Base-by-base conservation (phyloP, 2,113 vertebrate species). In the Festucalex cinctus region DNA sequence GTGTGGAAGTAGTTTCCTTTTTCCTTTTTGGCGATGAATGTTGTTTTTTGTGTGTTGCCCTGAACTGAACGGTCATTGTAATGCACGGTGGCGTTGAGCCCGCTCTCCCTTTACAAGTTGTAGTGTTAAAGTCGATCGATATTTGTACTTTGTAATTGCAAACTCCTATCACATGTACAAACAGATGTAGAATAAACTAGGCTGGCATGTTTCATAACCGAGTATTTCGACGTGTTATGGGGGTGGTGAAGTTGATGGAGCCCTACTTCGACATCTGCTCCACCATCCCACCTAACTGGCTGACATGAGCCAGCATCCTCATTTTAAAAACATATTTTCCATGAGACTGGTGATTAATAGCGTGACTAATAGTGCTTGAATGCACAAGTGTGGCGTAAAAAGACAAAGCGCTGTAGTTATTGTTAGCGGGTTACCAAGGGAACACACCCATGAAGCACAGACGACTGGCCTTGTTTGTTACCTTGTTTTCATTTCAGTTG, bases 341-440 rank as follows among this genome's bases (percentile, higher is more conserved):
- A 41, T 36, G 41, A 17, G 69, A 78, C 76, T 35, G 68, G 68
- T 80, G 83, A 85, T 74, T 77, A 85, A 82, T 71, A 57, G 57
- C 13, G 1, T 61, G 13, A 8, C 41, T 63, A 60, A 54, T 22
- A n/a, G 66, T 70, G 63, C 64, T 78, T 75, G 49, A 77, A 81
- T 66, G 64, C 6, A 3, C 59, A 24, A 24, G 44, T 75, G 75
- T 20, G 39, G 39, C 65, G 39, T 67, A 63, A 81, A 78, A 83
- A n/a, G n/a, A 83, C 70, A 84, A 86, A 85, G 76, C 43, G 49
- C 37, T 24, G 72, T 39, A 37, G 77, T 63, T 78, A 84, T 79
- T 77, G 86, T 63, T 61, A 84, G 6, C 20, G 20, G 69, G 82
- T 87, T 80, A 62, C 88, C 81, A 66, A 39, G 78, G 86, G 58